Base-by-base conservation (phyloP, 2,113 vertebrate genomes). In the Synodontis membranacea region DNA sequence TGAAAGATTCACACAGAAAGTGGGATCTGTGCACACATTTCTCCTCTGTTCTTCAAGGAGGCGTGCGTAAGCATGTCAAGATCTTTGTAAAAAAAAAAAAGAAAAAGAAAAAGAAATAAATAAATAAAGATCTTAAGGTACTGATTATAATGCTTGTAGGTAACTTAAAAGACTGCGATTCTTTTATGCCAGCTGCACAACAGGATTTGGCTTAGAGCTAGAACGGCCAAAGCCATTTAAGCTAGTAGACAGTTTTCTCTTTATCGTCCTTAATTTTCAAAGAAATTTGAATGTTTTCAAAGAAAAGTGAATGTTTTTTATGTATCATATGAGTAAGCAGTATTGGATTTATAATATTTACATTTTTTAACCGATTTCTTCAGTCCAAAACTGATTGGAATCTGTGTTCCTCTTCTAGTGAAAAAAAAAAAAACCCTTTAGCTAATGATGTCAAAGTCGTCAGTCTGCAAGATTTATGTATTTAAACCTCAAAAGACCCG, bases 1-100 rank as follows among this genome's bases (percentile, higher is more conserved):
- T 84, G 58, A 86, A 89, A 87, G 85, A 79, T 89, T 87, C 66
- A 86, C 11, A 60, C 15, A 86, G 84, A 75, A 37, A 79, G 80
- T 84, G 64, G 10, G 60, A 84, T 86, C 85, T 64, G 39, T 82
- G 79, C 19, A 37, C 68, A 86, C 44, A 50, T 64, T 78, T n/a
- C 23, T 25, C 56, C 56, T 82, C 74, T 87, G 83, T 86, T 81
- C 66, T 46, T 86, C 23, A 50, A 87, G 56, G 60, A 70, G 78
- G 83, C 68, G 48, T 76, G 64, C 48, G 68, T 23, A 76, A 80
- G 54, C 75, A 68, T 80, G 80, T 81, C 52, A 72, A 48, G 58
- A 72, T 54, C 58, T 28, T 19, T 66, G 2, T 6, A 39, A 79
- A 37, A 79, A 37, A 80, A n/a, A n/a, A n/a, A n/a, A n/a, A n/a